Conservation (phyloP, 2,113 vertebrate genomes). For the Cyprinodon variegatus region DNA sequence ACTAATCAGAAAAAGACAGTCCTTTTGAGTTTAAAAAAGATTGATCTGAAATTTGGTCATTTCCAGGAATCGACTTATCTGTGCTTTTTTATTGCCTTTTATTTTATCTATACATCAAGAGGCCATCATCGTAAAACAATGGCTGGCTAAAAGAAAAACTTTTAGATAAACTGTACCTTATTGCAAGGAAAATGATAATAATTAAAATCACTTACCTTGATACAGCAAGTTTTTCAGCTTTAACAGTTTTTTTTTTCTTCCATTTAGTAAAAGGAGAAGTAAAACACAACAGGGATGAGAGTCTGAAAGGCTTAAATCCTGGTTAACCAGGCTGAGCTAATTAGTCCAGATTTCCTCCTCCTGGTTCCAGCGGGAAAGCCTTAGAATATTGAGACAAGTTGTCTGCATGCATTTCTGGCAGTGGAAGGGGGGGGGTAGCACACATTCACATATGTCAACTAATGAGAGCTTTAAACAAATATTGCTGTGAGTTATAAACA, state of each 20-base stretch:
- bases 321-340: conserved; percentile 61
- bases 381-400: conserved; percentile 59
- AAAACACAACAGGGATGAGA: conserved; percentile 29
- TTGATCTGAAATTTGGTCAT: not conserved
- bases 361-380: conserved; percentile 59
- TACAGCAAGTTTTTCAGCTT: not conserved
- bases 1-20: not conserved
- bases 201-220: not conserved
- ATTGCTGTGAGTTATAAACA: conserved; percentile 10
- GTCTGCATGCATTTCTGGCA: conserved; percentile 14
- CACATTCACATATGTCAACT: conserved; percentile 41
- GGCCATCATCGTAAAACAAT: not conserved
- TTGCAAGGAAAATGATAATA: not conserved
- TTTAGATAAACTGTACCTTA: not conserved
- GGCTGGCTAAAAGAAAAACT: not conserved
- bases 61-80: not conserved
- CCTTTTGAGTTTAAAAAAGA: not conserved
- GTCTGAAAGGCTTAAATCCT: conserved; percentile 52
- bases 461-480: conserved; percentile 41
- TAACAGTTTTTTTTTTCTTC: not conserved
- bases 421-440: not conserved
- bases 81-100: not conserved
- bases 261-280: conserved; percentile 11
- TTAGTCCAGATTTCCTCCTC: conserved; percentile 63
- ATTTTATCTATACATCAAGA: not conserved